phyloP scores from a whole-genome alignment of 2,113 vertebrate species.

The Myocastor coypus region DNA sequence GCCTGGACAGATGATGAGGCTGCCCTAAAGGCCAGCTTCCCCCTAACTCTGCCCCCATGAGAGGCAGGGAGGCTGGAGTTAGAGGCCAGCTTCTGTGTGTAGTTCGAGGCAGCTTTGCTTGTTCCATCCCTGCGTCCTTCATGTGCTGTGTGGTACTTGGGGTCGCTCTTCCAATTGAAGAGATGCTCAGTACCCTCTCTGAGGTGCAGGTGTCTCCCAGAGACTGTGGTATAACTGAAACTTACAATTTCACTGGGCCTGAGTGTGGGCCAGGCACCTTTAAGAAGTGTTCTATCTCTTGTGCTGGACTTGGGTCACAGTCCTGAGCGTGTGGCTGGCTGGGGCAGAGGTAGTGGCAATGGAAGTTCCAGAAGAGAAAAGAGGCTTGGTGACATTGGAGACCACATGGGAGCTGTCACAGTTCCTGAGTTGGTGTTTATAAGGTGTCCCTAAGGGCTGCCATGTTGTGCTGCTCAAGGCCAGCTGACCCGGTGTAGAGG shows the following conservation, averaged over 20 bases:
- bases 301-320: neutral
- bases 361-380: neutral
- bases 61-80: neutral
- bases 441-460: neutral
- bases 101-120: neutral
- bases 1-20: neutral
- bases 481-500: neutral
- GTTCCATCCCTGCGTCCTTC: neutral
- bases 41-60: neutral
- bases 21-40: neutral
- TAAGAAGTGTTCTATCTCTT: neutral
- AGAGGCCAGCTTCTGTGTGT: neutral
- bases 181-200: neutral
- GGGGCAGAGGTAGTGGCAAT: neutral
- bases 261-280: neutral
- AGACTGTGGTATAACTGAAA: neutral
- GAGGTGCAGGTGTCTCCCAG: neutral
- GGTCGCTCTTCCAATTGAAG: neutral
- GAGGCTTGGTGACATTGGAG: neutral
- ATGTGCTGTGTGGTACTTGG: neutral
- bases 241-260: neutral
- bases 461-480: neutral
- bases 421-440: neutral
- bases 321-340: neutral
- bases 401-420: neutral